Evolutionary conservation across 2,113 vertebrate species (phyloP).

Genomic region (Mobula birostris): DNA sequence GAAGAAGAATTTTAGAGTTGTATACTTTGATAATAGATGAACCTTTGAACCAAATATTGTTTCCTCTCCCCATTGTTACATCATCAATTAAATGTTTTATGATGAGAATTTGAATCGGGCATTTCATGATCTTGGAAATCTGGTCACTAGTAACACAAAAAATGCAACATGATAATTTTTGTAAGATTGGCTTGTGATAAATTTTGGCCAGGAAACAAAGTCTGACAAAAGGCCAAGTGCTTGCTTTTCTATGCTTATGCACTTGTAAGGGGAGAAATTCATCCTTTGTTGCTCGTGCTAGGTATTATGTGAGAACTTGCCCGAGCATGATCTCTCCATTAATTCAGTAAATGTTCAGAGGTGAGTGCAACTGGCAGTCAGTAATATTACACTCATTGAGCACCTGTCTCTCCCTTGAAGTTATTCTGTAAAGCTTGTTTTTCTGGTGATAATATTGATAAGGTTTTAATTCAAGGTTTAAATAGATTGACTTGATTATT

Average conservation of each 20-base stretch:
- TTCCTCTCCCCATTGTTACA: too few relatives aligned
- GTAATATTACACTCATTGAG: too few relatives aligned
- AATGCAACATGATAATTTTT: background rate
- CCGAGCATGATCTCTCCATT: too few relatives aligned
- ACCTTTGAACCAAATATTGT: background rate
- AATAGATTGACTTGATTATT: background rate
- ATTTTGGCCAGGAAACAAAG: background rate
- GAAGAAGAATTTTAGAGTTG: too few relatives aligned
- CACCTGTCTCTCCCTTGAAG: background rate
- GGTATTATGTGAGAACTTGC: too few relatives aligned
- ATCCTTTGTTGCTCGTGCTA: too few relatives aligned
- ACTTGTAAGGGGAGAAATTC: too few relatives aligned
- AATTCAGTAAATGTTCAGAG: too few relatives aligned
- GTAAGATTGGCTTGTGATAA: background rate
- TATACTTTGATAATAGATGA: too few relatives aligned
- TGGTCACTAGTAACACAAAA: background rate
- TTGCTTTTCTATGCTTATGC: background rate
- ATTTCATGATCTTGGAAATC: too few relatives aligned
- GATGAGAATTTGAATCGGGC: background rate
- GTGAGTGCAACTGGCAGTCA: too few relatives aligned
- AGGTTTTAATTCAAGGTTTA: background rate
- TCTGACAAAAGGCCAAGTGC: background rate
- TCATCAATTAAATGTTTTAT: background rate
- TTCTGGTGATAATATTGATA: background rate
- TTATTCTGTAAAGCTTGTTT: background rate